Evolutionary conservation across 2,113 vertebrate genomes (phyloP), one percentile per base, ranked within the genome.

Genomic region (Tylochromis polylepis): DNA sequence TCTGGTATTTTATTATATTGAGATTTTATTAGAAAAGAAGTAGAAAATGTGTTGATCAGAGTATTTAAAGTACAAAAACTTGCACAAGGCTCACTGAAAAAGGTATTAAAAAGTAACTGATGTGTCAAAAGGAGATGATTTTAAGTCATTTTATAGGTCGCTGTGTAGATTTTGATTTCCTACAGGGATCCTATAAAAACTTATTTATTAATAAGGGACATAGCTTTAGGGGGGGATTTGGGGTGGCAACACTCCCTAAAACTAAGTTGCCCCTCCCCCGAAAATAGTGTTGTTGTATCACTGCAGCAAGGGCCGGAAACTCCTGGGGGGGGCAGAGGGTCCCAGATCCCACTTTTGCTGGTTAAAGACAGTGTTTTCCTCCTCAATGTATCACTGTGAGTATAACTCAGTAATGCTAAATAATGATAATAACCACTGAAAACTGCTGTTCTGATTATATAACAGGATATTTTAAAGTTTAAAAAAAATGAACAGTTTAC

Each of bases 111-210:
- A 70, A 16, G n/a, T 70, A 43, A 43, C 22, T n/a, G 2, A 55
- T 55, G 49, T 0, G 1, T 57, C 11, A 57, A 38, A 36, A 24
- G 14, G 51, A 56, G 77, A 7, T 3, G 0, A 79, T 56, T 56
- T 56, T 1, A 79, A 79, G 53, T 27, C 38, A 27, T 41, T 0
- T 58, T 16, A 29, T 43, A 59, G 56, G 5, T 27, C 0, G 1
- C 1, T 59, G 18, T 20, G 79, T 22, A 80, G 38, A 41, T n/a
- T 58, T 10, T 59, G 16, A 43, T 38, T 67, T 67, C 15, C 27
- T 3, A 6, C 29, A 62, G 29, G 15, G 5, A n/a, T 75, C n/a
- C 51, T 9, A 38, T 18, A 57, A 57, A 79, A 79, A 31, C 0
- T 0, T 22, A 60, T 60, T 59, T 81, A 29, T 29, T 49, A 4